A percentile compares a stretch with the other conserved stretches of the same genome.
Evolutionary conservation across 2,888 invertebrate genomes (phyloP).

Genomic region (Tenodera sinensis): DNA sequence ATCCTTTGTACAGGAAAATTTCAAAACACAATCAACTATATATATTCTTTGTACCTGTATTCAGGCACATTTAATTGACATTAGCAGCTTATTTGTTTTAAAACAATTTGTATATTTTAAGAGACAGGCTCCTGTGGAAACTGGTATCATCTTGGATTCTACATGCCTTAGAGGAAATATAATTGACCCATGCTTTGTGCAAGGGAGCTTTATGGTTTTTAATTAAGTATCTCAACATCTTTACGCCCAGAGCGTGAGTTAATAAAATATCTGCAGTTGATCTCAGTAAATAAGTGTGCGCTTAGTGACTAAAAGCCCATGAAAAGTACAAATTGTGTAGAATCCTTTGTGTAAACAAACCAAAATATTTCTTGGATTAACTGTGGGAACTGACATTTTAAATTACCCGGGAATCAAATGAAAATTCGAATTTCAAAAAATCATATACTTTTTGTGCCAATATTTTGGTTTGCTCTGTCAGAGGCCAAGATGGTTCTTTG

Average conservation of each 20-base stretch:
- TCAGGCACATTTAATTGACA: slow-evolving; percentile 23
- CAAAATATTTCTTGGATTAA: not conserved
- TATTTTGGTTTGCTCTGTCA: not conserved
- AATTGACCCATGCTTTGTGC: not conserved
- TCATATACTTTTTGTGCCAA: not conserved
- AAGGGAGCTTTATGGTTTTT: not conserved
- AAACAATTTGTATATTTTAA: not conserved
- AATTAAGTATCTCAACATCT: not conserved
- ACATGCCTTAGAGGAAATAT: slow-evolving; percentile 5
- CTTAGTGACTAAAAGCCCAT: slow-evolving; percentile 16
- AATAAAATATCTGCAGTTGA: slow-evolving; percentile 4
- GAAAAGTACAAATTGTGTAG: slow-evolving; percentile 27
- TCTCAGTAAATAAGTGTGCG: not conserved
- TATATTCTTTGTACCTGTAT: slow-evolving; percentile 25
- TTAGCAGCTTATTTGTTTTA: slow-evolving; percentile 16
- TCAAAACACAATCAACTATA: slow-evolving; percentile 16
- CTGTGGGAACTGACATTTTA: slow-evolving; percentile 9
- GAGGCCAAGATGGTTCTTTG: not conserved
- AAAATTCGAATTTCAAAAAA: not conserved
- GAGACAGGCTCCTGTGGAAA: not conserved
- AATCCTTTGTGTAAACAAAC: slow-evolving; percentile 17
- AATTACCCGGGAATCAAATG: not conserved
- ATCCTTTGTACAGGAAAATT: slow-evolving; percentile 17
- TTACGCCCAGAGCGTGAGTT: not conserved
- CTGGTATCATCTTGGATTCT: slow-evolving; percentile 1